A percentile compares a stretch with the other conserved stretches of the same genome.
These are phyloP conservation scores for Drosophila merina DNA, from an alignment of 2,888 invertebrate species.

Conservation along the genomic window DNA sequence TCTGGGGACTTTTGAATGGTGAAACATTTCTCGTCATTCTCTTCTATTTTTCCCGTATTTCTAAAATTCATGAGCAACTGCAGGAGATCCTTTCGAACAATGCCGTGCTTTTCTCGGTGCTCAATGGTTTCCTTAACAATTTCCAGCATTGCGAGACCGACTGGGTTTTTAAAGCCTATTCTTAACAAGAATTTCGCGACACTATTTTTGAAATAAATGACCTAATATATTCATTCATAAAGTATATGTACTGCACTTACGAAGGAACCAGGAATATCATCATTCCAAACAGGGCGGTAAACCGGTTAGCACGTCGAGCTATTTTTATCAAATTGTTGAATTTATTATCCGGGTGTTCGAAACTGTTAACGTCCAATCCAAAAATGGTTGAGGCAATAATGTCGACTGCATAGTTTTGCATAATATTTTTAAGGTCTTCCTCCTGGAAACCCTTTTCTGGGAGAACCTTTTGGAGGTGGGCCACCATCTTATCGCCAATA, in stretches of 20 bases:
- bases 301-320: slow-evolving; percentile 28
- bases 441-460: slow-evolving; percentile 77
- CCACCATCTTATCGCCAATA: slow-evolving; percentile 85
- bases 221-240: background rate
- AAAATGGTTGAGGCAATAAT: slow-evolving; percentile 84
- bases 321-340: slow-evolving; percentile 69
- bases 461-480: slow-evolving; percentile 81
- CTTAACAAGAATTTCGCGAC: slow-evolving; percentile 55
- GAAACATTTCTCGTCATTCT: slow-evolving; percentile 66
- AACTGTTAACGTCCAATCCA: slow-evolving; percentile 83
- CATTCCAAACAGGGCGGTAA: slow-evolving; percentile 50
- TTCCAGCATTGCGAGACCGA: slow-evolving; percentile 80
- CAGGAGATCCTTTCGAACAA: slow-evolving; percentile 84
- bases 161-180: slow-evolving; percentile 61
- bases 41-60: slow-evolving; percentile 77
- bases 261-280: slow-evolving; percentile 71
- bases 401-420: slow-evolving; percentile 82
- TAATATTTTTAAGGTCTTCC: slow-evolving; percentile 84
- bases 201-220: slow-evolving; percentile 29
- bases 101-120: slow-evolving; percentile 82
- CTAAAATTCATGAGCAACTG: slow-evolving; percentile 84
- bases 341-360: slow-evolving; percentile 79
- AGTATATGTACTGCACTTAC: slow-evolving; percentile 58
- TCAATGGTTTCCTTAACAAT: slow-evolving; percentile 83
- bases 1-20: slow-evolving; percentile 59